Base-by-base conservation (phyloP, 35 echinoderm and acorn worm genomes). In the Patiria miniata region DNA sequence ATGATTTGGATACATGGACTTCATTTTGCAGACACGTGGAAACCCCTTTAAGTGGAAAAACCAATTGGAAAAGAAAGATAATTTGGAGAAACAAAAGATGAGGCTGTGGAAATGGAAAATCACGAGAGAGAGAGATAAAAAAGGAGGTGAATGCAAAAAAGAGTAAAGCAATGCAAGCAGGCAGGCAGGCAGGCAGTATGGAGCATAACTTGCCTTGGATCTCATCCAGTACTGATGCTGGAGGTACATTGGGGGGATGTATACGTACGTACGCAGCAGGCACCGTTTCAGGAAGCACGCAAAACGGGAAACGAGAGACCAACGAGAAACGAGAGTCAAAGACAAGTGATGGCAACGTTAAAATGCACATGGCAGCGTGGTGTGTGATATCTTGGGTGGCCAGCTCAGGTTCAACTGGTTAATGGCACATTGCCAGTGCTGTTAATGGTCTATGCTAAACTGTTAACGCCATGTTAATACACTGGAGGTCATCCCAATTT, bases 201-300 rank as follows among this genome's bases (percentile, higher is more conserved):
- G 65, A 28, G 89, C 51, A 39, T 90, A 52, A 97, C 95, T 97
- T 97, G 95, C 95, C 95, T 97, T 97, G 21, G 91, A 85, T 81
- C 93, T 97, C 77, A 97, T 93, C 95, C 95, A 97, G 84, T 97
- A 97, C 78, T 97, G 95, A 93, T 97, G 95, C 95, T 97, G 84
- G 79, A 57, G 51, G 82, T n/a, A 39, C 21, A 81, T 39, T 39
- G 37, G 38, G 29, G 18, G 82, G 33, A 15, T 30, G 78, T 51
- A 81, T 50, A 81, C 78, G 78, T 39, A 78, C 77, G 77, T 78
- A 78, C n/a, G 77, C 21, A 26, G 51, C 39, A 34, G 42, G 28
- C 38, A 82, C 40, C 51, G 57, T 58, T n/a, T 59, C 21, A 84
- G 51, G 57, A 58, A 32, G 51, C 82, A 84, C 53, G 82, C 21